Base-by-base conservation (phyloP, 2,113 vertebrate genomes). In the Prietella phreatophila region DNA sequence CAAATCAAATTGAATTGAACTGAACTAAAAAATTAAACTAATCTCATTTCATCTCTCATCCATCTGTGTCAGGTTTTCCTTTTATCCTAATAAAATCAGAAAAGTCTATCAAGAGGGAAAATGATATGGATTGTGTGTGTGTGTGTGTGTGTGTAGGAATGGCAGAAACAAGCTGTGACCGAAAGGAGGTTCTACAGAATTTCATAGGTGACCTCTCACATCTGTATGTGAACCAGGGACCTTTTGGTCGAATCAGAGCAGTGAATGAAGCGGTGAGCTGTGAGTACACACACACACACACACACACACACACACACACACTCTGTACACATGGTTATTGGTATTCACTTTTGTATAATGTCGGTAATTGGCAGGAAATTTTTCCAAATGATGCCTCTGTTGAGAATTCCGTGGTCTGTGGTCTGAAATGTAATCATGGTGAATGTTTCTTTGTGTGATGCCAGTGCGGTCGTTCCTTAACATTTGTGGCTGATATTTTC, bases 141-240 rank as follows among this genome's bases (percentile, higher is more conserved):
- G 25, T 85, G 47, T 75, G 19, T 87, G 36, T 75, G 25, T 75
- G 27, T 86, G 4, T 91, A 96, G 96, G 96, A 14, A 96, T 96
- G 95, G 95, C 94, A 63, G 94, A 93, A 4, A 95, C 85, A 0
- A 96, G 93, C 90, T 96, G 96, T 65, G 76, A 93, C 15, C 92
- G 95, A 88, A 95, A 94, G 87, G 95, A 95, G 82, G 89, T 36
- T 7, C 90, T 96, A 75, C 85, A 93, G 87, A 88, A 94, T 1
- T 75, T 95, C 67, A 91, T 95, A 14, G 93, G 92, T 0, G 87
- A 94, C 0, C 13, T 93, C n/a, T 67, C 9, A 7, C 30, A 50
- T 10, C 91, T 92, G 13, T 91, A 84, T 50, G 95, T 95, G 1
- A 92, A 69, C 0, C 88, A 96, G 85, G 96, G 95, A 0, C 87